Evolutionary conservation across 1,140 invertebrate genomes (phyloP).

Genomic region (Manduca sexta): DNA sequence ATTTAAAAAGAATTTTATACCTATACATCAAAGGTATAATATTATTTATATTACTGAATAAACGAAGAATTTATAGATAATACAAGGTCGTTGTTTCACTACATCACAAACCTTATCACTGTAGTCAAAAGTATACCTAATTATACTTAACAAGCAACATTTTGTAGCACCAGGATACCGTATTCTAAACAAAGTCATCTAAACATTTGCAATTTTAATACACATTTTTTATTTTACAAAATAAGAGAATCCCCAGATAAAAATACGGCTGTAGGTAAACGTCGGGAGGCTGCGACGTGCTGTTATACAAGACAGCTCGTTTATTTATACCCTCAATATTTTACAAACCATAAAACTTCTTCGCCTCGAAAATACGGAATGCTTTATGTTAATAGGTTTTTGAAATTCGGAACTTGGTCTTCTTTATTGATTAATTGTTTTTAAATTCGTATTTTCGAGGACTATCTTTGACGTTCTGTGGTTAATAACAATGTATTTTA

Average conservation of each 20-base stretch:
- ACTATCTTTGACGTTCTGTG: no score
- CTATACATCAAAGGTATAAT: no score
- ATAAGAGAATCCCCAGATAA: slow-evolving; percentile 59
- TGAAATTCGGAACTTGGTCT: slow-evolving; percentile 7
- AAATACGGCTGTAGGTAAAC: slow-evolving; percentile 55
- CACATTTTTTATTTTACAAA: slow-evolving; percentile 43
- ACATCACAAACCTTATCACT: no score
- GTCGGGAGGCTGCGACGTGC: slow-evolving; percentile 53
- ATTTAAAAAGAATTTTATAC: no score
- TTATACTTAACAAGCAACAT: no score
- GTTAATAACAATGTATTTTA: no score
- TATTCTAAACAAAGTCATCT: no score
- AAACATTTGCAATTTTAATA: slow-evolving; percentile 41
- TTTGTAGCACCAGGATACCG: no score
- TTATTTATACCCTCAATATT: slow-evolving; percentile 69
- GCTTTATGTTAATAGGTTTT: slow-evolving; percentile 66
- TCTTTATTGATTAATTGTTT: neutral
- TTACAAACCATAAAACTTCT: slow-evolving; percentile 71
- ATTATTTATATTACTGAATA: no score
- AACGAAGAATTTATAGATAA: no score
- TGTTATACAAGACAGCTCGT: slow-evolving; percentile 60
- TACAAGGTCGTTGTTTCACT: no score
- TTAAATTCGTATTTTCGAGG: neutral
- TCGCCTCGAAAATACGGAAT: slow-evolving; percentile 56
- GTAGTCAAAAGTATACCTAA: no score